Evolutionary conservation across 2,113 vertebrate genomes (phyloP).

Genomic region (Osmerus mordax): DNA sequence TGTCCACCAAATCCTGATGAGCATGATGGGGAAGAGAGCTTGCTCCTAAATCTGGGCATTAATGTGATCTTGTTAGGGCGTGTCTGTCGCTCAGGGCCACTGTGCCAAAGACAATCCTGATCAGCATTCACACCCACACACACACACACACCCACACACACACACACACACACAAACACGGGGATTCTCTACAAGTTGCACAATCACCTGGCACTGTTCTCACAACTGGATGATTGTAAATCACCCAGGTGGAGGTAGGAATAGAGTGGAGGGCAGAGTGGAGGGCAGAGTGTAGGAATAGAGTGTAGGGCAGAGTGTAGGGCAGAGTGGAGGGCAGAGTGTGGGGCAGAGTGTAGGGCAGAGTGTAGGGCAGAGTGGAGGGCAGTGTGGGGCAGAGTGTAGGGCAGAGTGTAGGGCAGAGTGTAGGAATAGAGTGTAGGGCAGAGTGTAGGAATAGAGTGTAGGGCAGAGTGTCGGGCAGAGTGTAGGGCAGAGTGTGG

Average conservation of each 20-base stretch:
- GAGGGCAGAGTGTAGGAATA: not conserved
- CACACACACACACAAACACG: constrained; percentile 8
- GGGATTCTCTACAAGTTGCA: not conserved
- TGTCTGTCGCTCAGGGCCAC: not conserved
- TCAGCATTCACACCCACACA: not conserved
- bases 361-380: no score
- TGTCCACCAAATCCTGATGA: constrained; percentile 47
- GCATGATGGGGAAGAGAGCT: constrained; percentile 42
- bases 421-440: no score
- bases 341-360: no score
- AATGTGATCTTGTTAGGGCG: constrained; percentile 26
- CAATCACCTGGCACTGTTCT: not conserved
- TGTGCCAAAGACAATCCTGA: not conserved
- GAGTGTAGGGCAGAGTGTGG: no score
- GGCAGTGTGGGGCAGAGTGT: no score
- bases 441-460: no score
- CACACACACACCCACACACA: constrained; percentile 6
- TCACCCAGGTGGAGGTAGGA: not conserved
- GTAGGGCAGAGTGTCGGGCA: no score
- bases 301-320: not conserved
- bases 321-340: not conserved
- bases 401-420: no score
- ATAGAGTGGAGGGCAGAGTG: not conserved
- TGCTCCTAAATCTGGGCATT: constrained; percentile 52
- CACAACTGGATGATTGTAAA: not conserved